Evolutionary conservation across 1,140 invertebrate genomes (phyloP), one percentile per base, ranked within the genome.

Genomic region (Diorhabda elongata): DNA sequence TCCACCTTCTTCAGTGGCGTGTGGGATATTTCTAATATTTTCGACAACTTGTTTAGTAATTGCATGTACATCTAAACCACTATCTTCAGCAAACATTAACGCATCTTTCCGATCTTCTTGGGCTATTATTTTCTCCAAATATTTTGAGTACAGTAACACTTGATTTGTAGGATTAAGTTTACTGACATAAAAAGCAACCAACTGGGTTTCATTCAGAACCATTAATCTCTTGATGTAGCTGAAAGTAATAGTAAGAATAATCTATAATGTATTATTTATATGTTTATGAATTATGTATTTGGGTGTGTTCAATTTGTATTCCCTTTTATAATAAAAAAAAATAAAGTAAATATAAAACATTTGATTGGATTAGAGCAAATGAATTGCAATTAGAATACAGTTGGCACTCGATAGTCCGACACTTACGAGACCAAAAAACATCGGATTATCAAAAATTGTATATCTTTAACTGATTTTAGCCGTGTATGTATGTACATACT

Each of bases 31-130:
- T 61, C 72, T 84, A 58, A 94, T 90, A 77, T 88, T 91, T 76
- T 94, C 92, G 0, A 97, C 94, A 2, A 95, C 90, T 56, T 89
- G 82, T 77, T 91, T 90, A 0, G 94, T 94, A 44, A 96, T 94
- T 2, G 87, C 87, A 65, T 89, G 86, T n/a, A 96, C 86, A 82
- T 95, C 90, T 26, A 98, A 82, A n/a, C 90, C 90, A 43, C 88
- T 89, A 69, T 89, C 84, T 76, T 91, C 84, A 3, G 90, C 92
- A 11, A 88, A 86, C 11, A 81, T 75, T 5, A 94, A 77, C 68
- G 89, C 90, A n/a, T 78, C 73, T 56, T 80, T 80, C 2, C 87
- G 83, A 66, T 90, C 86, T 42, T 90, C 86, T 69, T 84, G 82
- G 60, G 90, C 88, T 8, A 84, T 83, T 26, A 94, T 85, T 61